Base-by-base conservation (phyloP, 2,888 invertebrate species). In the Neoascia interrupta region DNA sequence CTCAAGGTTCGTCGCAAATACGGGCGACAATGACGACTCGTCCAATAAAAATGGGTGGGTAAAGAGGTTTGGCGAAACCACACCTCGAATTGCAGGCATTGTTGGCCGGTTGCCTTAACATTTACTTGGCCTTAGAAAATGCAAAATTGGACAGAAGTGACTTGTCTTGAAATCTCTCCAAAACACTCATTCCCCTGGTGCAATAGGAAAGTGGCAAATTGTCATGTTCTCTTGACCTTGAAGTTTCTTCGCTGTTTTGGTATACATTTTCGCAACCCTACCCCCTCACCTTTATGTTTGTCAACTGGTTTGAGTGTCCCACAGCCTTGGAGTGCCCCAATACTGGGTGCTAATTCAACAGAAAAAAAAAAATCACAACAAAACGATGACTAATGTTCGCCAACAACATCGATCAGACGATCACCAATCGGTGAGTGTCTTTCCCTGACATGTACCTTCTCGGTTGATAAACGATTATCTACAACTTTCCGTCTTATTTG, bases 311-410 rank as follows among this genome's bases (percentile, higher is more conserved):
- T 58, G 28, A 34, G 23, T 26, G 26, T 31, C n/a, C n/a, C n/a
- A n/a, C n/a, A n/a, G n/a, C n/a, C n/a, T n/a, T n/a, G n/a, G n/a
- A n/a, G n/a, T n/a, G n/a, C n/a, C n/a, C n/a, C n/a, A n/a, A n/a
- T n/a, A n/a, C n/a, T n/a, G n/a, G n/a, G n/a, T n/a, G n/a, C n/a
- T n/a, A n/a, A n/a, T n/a, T n/a, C n/a, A n/a, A n/a, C n/a, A n/a
- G n/a, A n/a, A 26, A 4, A 8, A 68, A 56, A 63, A 19, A 43
- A 43, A 47, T 51, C 56, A 43, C 23, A 43, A 49, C 41, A 56
- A 63, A 43, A 18, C 23, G 63, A 64, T 76, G 76, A 76, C 72
- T 76, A 76, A 76, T 76, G 53, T 66, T 64, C 51, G 49, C 39
- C 49, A 26, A 21, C 60, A 70, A 43, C 41, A 39, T 21, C 8